These are phyloP conservation scores for Hydrozoanthus gracilis DNA, from an alignment of 92 coral and sea anemone species.

Conservation along the genomic window DNA sequence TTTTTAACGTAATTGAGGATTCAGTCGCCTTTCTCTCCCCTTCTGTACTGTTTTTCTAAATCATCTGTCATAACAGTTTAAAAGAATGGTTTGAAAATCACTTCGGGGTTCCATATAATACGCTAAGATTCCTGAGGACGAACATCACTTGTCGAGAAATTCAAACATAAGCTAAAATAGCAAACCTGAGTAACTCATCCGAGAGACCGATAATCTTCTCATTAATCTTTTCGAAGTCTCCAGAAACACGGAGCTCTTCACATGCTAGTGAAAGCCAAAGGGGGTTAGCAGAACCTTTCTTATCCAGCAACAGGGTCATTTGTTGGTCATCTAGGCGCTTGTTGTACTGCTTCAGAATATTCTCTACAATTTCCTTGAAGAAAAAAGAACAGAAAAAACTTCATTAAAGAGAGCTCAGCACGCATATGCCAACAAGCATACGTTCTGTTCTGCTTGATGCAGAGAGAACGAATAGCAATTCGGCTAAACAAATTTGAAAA, in stretches of 20 bases:
- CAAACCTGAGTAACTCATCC: slow-evolving; percentile 91
- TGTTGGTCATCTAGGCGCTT: slow-evolving; percentile 94
- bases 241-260: slow-evolving; percentile 94
- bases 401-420: no score
- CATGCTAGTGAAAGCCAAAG: slow-evolving; percentile 96
- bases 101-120: no score
- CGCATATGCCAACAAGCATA: no score
- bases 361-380: slow-evolving; percentile 88
- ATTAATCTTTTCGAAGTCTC: slow-evolving; percentile 87
- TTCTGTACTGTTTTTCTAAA: no score
- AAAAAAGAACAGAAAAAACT: not conserved
- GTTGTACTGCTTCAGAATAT: slow-evolving; percentile 87
- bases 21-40: no score
- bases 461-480: no score
- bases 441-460: no score
- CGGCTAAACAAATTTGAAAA: no score
- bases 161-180: not conserved
- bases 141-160: not conserved
- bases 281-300: slow-evolving; percentile 96
- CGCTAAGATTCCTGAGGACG: not conserved
- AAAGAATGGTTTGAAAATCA: no score
- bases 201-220: slow-evolving; percentile 87
- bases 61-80: no score
- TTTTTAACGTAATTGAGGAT: no score
- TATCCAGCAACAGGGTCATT: slow-evolving; percentile 84